A percentile compares a stretch with the other conserved stretches of the same genome.
Conservation (phyloP, 2,797 vertebrate genomes). For the Sebastes wilsoni region DNA sequence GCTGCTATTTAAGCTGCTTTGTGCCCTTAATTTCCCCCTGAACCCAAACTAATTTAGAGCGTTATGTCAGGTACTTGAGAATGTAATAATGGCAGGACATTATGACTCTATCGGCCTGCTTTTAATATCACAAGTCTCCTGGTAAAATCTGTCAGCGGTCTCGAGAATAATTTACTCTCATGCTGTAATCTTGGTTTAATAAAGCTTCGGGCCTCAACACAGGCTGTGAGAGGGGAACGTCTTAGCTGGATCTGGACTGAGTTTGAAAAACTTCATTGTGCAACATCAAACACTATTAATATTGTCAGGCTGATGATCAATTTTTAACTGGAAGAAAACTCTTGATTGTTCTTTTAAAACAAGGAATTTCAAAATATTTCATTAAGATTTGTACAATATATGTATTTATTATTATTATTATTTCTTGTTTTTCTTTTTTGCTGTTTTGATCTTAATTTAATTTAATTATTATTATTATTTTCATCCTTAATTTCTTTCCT, state of each 20-base stretch:
- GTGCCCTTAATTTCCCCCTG: slow-evolving; percentile 8
- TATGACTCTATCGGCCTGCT: slow-evolving; percentile 18
- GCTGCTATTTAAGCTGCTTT: slow-evolving; percentile 4
- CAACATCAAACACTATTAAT: not conserved
- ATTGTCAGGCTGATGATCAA: not conserved
- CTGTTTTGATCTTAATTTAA: too few relatives aligned
- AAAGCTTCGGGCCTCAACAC: not conserved
- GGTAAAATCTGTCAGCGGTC: slow-evolving; percentile 31
- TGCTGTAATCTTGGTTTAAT: not conserved
- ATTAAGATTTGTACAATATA: too few relatives aligned
- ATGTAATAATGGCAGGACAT: slow-evolving; percentile 4
- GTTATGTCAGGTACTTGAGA: slow-evolving; percentile 2
- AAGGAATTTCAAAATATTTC: not conserved
- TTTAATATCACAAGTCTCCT: slow-evolving; percentile 44
- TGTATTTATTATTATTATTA: too few relatives aligned
- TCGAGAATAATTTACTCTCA: slow-evolving; percentile 24
- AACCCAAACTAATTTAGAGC: slow-evolving; percentile 23
- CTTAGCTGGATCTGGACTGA: not conserved
- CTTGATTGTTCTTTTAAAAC: not conserved
- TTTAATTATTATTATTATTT: too few relatives aligned
- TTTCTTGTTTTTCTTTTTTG: too few relatives aligned
- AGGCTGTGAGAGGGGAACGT: not conserved
- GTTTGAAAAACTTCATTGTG: not conserved
- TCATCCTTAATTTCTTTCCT: too few relatives aligned
- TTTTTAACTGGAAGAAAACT: not conserved